These are phyloP conservation scores for Latrodectus elegans DNA, from an alignment of 2,888 invertebrate species.

Conservation along the genomic window DNA sequence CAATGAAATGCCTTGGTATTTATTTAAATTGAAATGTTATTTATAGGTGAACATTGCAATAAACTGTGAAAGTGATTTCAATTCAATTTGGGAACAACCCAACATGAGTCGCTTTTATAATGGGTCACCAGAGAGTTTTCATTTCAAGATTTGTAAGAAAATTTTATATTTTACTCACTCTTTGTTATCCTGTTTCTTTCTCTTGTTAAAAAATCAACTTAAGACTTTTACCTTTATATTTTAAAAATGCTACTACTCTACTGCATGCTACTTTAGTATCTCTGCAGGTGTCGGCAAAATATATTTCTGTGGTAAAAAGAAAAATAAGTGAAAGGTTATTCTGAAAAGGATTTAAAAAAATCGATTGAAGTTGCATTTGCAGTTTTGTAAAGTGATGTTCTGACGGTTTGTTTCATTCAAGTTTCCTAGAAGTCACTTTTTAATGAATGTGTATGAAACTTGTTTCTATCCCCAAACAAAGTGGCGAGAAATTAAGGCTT, in stretches of 20 bases:
- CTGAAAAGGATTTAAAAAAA: constrained; percentile 43
- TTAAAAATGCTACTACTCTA: background rate
- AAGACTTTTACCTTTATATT: constrained; percentile 60
- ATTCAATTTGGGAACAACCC: constrained; percentile 34
- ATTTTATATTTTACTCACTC: constrained; percentile 48
- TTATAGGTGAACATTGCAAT: no score
- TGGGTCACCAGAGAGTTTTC: constrained; percentile 66
- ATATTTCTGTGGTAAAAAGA: background rate
- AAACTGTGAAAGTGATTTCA: no score
- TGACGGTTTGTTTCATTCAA: background rate
- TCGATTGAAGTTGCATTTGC: no score
- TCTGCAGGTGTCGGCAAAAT: no score
- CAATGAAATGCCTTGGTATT: no score
- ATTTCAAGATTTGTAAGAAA: constrained; percentile 63
- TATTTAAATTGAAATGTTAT: no score
- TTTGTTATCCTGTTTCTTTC: constrained; percentile 49
- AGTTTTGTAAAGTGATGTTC: constrained; percentile 21
- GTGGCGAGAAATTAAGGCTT: constrained; percentile 45
- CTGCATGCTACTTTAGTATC: no score
- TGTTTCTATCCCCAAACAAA: background rate
- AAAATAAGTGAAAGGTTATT: constrained; percentile 47
- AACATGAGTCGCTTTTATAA: constrained; percentile 49
- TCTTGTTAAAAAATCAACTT: constrained; percentile 42
- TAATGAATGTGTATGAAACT: no score
- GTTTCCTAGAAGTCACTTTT: no score